Conservation (phyloP, 2,797 vertebrate genomes). For the Diglossa cyanea region DNA sequence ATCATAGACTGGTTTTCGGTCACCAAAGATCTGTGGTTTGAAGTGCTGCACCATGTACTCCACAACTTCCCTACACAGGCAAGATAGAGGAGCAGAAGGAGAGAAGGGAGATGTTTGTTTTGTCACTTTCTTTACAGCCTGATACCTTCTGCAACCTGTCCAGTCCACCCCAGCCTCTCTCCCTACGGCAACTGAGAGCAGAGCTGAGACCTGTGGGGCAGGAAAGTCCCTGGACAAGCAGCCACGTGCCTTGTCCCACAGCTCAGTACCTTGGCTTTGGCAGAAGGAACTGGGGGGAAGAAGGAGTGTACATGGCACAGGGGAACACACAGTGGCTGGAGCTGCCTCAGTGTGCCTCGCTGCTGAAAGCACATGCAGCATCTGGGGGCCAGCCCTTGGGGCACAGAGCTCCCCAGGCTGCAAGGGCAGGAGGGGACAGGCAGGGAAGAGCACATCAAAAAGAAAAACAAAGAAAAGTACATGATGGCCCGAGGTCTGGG, state of each 20-base stretch:
- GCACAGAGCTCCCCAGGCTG: neutral
- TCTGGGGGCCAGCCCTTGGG: fast-evolving
- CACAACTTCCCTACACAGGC: conserved; percentile 89
- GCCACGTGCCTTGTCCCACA: fast-evolving
- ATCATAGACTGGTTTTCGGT: conserved; percentile 96
- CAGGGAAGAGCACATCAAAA: neutral
- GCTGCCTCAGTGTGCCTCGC: neutral
- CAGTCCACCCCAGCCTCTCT: neutral
- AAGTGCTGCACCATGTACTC: conserved; percentile 99
- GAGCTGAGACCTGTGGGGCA: neutral
- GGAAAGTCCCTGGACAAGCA: neutral
- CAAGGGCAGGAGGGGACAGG: neutral
- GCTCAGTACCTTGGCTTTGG: neutral
- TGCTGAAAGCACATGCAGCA: neutral
- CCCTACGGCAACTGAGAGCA: neutral
- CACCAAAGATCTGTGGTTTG: conserved; percentile 98
- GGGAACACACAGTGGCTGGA: fast-evolving
- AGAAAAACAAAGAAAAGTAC: conserved; percentile 1
- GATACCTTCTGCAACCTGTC: neutral
- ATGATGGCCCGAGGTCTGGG: neutral
- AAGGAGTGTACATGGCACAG: neutral
- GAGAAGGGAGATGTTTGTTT: neutral
- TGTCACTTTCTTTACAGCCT: neutral
- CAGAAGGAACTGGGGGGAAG: neutral
- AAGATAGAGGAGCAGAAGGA: neutral